Evolutionary conservation across 2,888 invertebrate species (phyloP).

Genomic region (Achlya flavicornis): DNA sequence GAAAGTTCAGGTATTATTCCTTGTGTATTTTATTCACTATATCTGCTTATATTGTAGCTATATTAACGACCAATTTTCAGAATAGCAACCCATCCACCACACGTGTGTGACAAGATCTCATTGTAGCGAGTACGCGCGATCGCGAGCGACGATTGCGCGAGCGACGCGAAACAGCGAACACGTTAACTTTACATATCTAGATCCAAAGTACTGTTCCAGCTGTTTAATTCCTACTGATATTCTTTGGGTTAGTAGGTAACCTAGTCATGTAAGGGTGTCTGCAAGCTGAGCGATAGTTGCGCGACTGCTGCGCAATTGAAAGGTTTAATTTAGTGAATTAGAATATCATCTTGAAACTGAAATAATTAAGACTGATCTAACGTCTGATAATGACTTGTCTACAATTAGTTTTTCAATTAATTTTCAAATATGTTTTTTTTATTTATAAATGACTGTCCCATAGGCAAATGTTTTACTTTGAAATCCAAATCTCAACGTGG

Average conservation of each 20-base stretch:
- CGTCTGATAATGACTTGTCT: too few relatives aligned
- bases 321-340: too few relatives aligned
- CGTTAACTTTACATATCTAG: constrained; percentile 48
- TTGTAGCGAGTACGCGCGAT: constrained; percentile 63
- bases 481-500: too few relatives aligned
- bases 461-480: too few relatives aligned
- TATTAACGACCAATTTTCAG: constrained; percentile 17
- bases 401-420: too few relatives aligned
- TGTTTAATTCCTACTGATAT: constrained; percentile 12
- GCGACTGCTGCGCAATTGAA: neutral
- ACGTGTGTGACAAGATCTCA: constrained; percentile 79
- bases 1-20: too few relatives aligned
- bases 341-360: too few relatives aligned
- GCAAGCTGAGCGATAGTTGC: neutral
- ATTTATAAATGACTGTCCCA: too few relatives aligned
- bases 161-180: constrained; percentile 54
- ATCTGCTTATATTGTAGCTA: neutral
- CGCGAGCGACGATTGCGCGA: constrained; percentile 51
- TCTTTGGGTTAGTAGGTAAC: constrained; percentile 11
- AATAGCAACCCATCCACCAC: constrained; percentile 54
- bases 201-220: constrained; percentile 22
- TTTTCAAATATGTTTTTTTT: too few relatives aligned
- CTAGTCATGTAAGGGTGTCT: constrained; percentile 1
- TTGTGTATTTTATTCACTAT: too few relatives aligned
- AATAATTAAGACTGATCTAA: too few relatives aligned